Evolutionary conservation across 2,888 invertebrate genomes (phyloP).

Genomic region (Miltochrista miniata): DNA sequence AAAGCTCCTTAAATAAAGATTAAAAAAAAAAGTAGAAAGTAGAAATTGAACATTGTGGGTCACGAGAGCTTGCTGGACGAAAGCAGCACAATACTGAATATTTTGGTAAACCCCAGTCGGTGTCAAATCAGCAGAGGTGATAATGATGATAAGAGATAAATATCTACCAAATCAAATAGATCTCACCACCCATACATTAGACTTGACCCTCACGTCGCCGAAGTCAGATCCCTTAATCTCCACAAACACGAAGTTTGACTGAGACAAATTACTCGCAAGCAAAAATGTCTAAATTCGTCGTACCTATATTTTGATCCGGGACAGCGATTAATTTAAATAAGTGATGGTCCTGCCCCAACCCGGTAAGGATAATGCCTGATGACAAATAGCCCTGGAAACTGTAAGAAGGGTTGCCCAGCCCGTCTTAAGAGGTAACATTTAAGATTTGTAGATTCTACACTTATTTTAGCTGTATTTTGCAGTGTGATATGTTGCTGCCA

Average conservation of each 20-base stretch:
- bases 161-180: background rate
- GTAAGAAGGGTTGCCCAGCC: conserved; percentile 36
- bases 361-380: conserved; percentile 47
- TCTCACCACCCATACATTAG: background rate
- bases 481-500: too few relatives aligned
- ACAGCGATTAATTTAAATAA: conserved; percentile 46
- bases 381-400: conserved; percentile 54
- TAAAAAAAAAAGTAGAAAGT: too few relatives aligned
- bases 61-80: too few relatives aligned
- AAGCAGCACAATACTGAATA: too few relatives aligned
- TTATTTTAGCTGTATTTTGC: background rate
- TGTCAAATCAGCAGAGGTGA: too few relatives aligned
- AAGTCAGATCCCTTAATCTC: background rate
- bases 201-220: background rate
- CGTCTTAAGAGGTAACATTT: conserved; percentile 39
- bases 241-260: conserved; percentile 11
- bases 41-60: too few relatives aligned
- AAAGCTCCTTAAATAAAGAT: too few relatives aligned
- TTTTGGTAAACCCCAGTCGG: too few relatives aligned
- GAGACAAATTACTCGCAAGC: conserved; percentile 27
- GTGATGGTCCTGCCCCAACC: conserved; percentile 34
- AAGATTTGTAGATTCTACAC: conserved; percentile 26
- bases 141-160: background rate
- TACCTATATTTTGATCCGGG: conserved; percentile 28
- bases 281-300: conserved; percentile 33